These are phyloP conservation scores for Coregonus sp. DNA, from an alignment of 2,797 vertebrate species.

Conservation along the genomic window DNA sequence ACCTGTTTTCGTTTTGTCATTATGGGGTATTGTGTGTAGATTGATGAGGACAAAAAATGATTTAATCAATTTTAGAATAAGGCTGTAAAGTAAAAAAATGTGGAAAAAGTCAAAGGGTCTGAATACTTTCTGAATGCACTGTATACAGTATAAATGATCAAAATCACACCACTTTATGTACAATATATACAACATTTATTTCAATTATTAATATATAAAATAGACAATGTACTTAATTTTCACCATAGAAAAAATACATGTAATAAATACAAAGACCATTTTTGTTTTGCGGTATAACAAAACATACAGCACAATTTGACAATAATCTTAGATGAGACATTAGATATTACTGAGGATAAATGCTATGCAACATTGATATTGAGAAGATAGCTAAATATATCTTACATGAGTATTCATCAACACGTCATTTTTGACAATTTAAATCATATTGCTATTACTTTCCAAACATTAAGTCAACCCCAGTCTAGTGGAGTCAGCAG, in stretches of 20 bases:
- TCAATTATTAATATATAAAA: conserved; percentile 85
- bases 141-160: conserved; percentile 19
- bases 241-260: conserved; percentile 86
- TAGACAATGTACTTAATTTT: conserved; percentile 84
- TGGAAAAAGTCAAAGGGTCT: not conserved
- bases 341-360: conserved; percentile 72
- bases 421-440: conserved; percentile 60
- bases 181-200: conserved; percentile 89
- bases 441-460: conserved; percentile 63
- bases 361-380: conserved; percentile 72
- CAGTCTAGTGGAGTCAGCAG: conserved; percentile 27
- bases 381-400: conserved; percentile 77
- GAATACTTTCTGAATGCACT: not conserved
- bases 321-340: conserved; percentile 69
- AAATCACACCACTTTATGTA: conserved; percentile 71
- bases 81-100: not conserved
- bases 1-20: no score
- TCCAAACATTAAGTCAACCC: conserved; percentile 57
- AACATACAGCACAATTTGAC: conserved; percentile 82
- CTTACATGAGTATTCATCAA: conserved; percentile 58
- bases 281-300: conserved; percentile 81
- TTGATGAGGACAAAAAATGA: no score
- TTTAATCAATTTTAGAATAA: no score
- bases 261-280: conserved; percentile 86
- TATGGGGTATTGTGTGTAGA: no score